Base-by-base conservation (phyloP, 2,113 vertebrate genomes). In the Hyla sarda region DNA sequence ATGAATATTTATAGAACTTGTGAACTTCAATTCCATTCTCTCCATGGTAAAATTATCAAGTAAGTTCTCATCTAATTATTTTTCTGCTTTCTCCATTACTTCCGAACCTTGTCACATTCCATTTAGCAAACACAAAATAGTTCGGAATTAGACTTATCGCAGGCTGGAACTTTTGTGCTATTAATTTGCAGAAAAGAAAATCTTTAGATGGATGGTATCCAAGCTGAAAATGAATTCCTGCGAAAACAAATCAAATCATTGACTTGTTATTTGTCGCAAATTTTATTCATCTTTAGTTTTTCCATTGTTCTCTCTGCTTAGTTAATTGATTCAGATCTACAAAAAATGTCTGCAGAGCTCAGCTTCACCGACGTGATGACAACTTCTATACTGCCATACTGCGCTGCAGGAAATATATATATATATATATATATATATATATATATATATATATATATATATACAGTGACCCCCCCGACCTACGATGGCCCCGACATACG, bases 41-140 rank as follows among this genome's bases (percentile, higher is more conserved):
- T 91, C 88, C 91, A 89, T 93, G 89, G 89, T 91, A 90, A 93
- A 92, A 93, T 91, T 93, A 93, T 94, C 93, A 93, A 92, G 91
- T 95, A 94, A 93, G 89, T 93, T 94, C 89, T 93, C 90, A 92
- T 95, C 91, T 93, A 94, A 94, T 96, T 94, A 93, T 95, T 95
- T 34, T 89, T 89, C 86, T 92, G 87, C 89, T 90, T 90, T 91
- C 60, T 91, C 87, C 82, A 90, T 87, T 90, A 83, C 92, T 94
- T 93, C 90, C 93, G 90, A 93, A 93, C 88, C 73, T 90, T 94
- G 92, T 93, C 93, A 94, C 89, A 93, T 94, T 90, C 92, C 92
- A 94, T 94, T 95, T 92, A 94, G 90, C 90, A 93, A 94, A 93
- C 87, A 95, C 91, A 92, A 90, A 93, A 93, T 93, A 90, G 88